Base-by-base conservation (phyloP, 2,797 vertebrate species). In the Poeciliopsis turneri region DNA sequence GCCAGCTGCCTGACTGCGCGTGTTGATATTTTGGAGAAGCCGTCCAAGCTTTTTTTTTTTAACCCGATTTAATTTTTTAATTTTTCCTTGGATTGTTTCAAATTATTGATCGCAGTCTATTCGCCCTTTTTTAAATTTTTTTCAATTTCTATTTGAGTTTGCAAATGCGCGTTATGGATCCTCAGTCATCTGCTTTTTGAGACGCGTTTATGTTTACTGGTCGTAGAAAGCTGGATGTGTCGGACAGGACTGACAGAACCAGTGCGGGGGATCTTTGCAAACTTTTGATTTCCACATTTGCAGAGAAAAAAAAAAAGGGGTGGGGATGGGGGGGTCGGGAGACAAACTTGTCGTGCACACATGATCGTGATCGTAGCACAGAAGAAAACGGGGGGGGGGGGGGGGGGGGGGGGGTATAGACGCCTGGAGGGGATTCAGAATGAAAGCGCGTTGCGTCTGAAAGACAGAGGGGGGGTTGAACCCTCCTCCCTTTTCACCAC, bases 391-490 rank as follows among this genome's bases (percentile, higher is more conserved):
- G 77, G 79, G 36, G 36, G 1, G 33, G 33, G 2, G 33, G 33
- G 36, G 4, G 89, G 36, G 0, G 36, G 0, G 4, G 4, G 0
- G 36, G 4, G 89, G 84, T 70, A 87, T 75, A 80, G 87, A 78
- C 79, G 79, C 78, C 83, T 87, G 82, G 78, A 78, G 87, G 90
- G 84, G 90, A 88, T 92, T 93, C 92, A 90, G 90, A 93, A 84
- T 87, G 85, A 94, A 94, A 93, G 80, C 82, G 88, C 88, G 84
- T 79, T 33, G 75, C 64, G 20, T 68, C 78, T 81, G 85, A 73
- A 82, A 90, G 82, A 92, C 89, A 79, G 89, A 92, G 94, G 90
- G 93, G 93, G 94, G 94, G 77, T 96, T 95, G 94, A 94, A 90
- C 92, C 94, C 92, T 85, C 88, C 77, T 78, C 85, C 85, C 85